Base-by-base conservation (phyloP, 92 coral and sea anemone species). In the Siderastrea siderea region DNA sequence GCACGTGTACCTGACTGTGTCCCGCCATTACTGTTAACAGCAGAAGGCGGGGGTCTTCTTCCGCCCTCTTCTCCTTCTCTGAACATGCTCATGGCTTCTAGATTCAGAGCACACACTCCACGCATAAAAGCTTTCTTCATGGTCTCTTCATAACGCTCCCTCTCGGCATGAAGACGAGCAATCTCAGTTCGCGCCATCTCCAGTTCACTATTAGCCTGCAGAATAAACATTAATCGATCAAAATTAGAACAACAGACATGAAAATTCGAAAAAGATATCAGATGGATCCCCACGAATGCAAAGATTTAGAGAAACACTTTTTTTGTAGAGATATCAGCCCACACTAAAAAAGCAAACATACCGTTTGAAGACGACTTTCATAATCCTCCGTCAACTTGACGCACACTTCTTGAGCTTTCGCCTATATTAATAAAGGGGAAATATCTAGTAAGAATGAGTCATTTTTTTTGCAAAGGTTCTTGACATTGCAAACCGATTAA, bases 121-220 rank as follows among this genome's bases (percentile, higher is more conserved):
- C 99, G 84, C 99, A 97, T 97, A 76, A 97, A 97, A 2, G 99
- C 99, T 61, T 97, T 97, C 92, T 97, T 97, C 99, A 97, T 97
- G 9, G 99, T 97, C 85, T 97, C 99, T 80, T 97, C 99, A 83
- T 97, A 97, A 50, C 91, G 89, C 50, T 95, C 98, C 51, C 99
- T 95, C 62, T 97, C 96, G 4, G 99, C 96, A 75, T 95, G 99
- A 64, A 97, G 92, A 26, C 84, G 90, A 16, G 93, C 95, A 13
- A 97, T 96, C 80, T 97, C 99, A 47, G 65, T 84, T 59, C 99
- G 91, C 7, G 99, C 97, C 60, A 92, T 86, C 64, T 95, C 99
- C 72, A 97, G 90, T 49, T 95, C 97, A 78, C 79, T 92, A 74
- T 85, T 93, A 8, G 97, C 96, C 99, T 96, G 52, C 1, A 44